These are phyloP conservation scores for Mesitornis unicolor DNA, from an alignment of 2,113 vertebrate genomes.

Conservation along the genomic window DNA sequence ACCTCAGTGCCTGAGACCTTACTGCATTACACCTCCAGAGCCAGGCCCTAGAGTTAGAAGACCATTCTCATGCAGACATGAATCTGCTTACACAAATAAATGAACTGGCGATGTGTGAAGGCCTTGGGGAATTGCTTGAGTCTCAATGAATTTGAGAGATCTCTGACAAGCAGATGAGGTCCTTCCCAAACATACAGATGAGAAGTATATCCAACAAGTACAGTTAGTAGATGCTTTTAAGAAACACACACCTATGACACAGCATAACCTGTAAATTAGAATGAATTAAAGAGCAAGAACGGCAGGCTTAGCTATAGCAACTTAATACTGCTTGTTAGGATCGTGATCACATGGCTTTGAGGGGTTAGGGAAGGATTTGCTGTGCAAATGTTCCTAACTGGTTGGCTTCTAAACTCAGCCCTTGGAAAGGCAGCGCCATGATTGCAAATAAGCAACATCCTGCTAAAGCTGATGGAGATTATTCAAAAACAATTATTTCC, in stretches of 20 bases:
- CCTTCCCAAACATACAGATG: not conserved
- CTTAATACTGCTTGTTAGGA: not conserved
- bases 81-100: not conserved
- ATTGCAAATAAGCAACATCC: slow-evolving; percentile 6
- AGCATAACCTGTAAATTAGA: not conserved
- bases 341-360: not conserved
- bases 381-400: not conserved
- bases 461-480: not conserved
- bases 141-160: not conserved
- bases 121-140: not conserved
- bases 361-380: not conserved
- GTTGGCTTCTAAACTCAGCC: not conserved
- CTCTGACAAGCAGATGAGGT: not conserved
- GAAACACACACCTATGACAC: not conserved
- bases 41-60: not conserved
- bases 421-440: not conserved
- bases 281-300: not conserved
- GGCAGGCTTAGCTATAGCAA: not conserved
- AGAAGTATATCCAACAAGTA: not conserved
- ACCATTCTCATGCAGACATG: not conserved
- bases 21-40: too few relatives aligned
- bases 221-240: not conserved
- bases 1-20: fast-evolving
- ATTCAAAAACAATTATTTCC: slow-evolving; percentile 9
- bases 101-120: not conserved